Percentiles rank a stretch among this genome's conserved stretches.
Evolutionary conservation across 2,888 invertebrate genomes (phyloP).

Genomic region (Lepidochitona cinerea): DNA sequence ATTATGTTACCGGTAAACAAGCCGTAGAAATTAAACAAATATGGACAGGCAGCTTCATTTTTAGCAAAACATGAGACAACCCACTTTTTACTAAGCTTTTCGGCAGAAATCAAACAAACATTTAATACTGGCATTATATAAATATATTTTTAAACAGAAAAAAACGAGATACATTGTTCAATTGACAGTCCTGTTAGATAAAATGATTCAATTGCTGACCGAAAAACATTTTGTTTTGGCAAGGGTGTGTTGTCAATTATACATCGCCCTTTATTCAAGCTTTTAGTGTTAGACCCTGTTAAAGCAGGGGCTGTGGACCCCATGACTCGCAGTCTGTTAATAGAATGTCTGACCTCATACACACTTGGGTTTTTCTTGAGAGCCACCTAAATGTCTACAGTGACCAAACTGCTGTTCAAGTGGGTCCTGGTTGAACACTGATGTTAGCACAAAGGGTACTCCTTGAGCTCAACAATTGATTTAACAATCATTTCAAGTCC

Average conservation of each 20-base stretch:
- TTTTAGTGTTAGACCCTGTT: neutral
- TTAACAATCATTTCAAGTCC: slow-evolving; percentile 23
- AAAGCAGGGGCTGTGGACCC: neutral
- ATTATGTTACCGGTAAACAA: no score
- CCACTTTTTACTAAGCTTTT: no score
- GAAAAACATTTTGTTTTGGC: no score
- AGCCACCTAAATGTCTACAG: neutral
- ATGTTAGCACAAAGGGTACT: slow-evolving; percentile 12
- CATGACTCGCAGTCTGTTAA: neutral
- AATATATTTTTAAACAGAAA: no score
- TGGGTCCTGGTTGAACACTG: slow-evolving; percentile 26
- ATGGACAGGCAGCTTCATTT: no score
- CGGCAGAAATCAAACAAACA: no score
- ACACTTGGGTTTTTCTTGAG: neutral
- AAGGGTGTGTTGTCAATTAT: neutral
- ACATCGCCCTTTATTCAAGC: neutral
- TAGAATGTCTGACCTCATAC: neutral
- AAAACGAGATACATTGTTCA: no score
- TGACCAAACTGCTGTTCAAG: slow-evolving; percentile 34
- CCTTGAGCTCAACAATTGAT: slow-evolving; percentile 23
- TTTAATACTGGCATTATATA: no score
- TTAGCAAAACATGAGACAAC: no score
- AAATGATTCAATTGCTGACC: no score
- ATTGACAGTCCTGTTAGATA: no score
- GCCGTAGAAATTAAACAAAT: no score